Base-by-base conservation (phyloP, 2,888 invertebrate genomes). In the Aphidius colemani region DNA sequence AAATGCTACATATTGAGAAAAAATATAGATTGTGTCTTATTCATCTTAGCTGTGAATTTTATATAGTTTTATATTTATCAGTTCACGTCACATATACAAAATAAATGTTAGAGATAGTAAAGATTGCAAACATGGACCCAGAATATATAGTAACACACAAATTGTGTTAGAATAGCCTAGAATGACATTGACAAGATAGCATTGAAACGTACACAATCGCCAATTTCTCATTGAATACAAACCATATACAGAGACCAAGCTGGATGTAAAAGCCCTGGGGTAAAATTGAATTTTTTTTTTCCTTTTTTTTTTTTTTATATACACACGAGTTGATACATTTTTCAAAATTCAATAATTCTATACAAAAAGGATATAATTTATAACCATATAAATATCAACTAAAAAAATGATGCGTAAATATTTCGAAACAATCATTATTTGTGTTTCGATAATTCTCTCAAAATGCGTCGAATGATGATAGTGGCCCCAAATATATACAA, bases 131-230 rank as follows among this genome's bases (percentile, higher is more conserved):
- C 56, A 30, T 30, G 30, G 30, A 30, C 30, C 3, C 5, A 5
- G 5, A 30, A 30, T 30, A 30, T 30, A 41, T 39, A 48, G 43
- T n/a, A 51, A 49, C 10, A 39, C 8, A 39, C 46, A 41, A 39
- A n/a, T 44, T 18, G 44, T 48, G 57, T 45, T 55, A 41, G 59
- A 62, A 61, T 50, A 55, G 58, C 30, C 30, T 4, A 66, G 64
- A 69, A 66, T 65, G 70, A 67, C 67, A 66, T 63, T 62, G 63
- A 62, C 65, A 64, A 51, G 66, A 66, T 68, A 66, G 61, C 64
- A 69, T 65, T 70, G 72, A 72, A 74, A 71, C 65, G 67, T 69
- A 62, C 65, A 71, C 74, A 73, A 76, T 76, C 73, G 72, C 57
- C 76, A 75, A 76, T 77, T 75, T 71, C 64, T 58, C 41, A 44